Conservation (phyloP, 2,888 invertebrate species). For the Lepidonotus clava region DNA sequence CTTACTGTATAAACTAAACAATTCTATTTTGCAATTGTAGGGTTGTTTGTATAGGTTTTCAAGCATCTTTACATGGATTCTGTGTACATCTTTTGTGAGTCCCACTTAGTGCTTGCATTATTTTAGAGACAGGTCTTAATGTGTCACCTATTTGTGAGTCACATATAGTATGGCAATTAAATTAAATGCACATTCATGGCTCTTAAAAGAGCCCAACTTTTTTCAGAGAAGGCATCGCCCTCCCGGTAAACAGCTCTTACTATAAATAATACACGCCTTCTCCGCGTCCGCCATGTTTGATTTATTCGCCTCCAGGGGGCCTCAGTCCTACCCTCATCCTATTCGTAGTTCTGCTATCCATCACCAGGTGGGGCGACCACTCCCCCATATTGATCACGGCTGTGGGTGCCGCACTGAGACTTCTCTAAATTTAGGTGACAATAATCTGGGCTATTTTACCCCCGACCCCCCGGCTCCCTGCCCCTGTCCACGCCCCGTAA, state of each 20-base stretch:
- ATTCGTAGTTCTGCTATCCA: neutral
- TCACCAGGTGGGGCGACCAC: slow-evolving; percentile 6
- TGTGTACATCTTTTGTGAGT: too few relatives aligned
- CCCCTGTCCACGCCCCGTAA: neutral
- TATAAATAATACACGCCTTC: too few relatives aligned
- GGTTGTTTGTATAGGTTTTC: too few relatives aligned
- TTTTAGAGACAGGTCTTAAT: too few relatives aligned
- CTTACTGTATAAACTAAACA: too few relatives aligned
- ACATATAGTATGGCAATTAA: neutral
- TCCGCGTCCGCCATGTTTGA: neutral
- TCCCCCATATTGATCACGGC: slow-evolving; percentile 33
- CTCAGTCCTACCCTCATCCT: neutral
- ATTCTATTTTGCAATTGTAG: too few relatives aligned
- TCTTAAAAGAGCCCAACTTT: too few relatives aligned
- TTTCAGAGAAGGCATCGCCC: too few relatives aligned
- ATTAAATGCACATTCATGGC: neutral
- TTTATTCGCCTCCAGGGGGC: neutral
- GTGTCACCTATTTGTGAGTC: too few relatives aligned
- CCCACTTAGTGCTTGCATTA: too few relatives aligned
- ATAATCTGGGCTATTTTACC: neutral
- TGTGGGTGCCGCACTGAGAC: neutral
- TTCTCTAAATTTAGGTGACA: neutral
- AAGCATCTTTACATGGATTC: too few relatives aligned
- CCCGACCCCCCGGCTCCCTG: neutral
- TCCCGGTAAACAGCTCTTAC: too few relatives aligned